Conservation (phyloP, 1,140 invertebrate species). For the Trachymyrmex cornetzi region DNA sequence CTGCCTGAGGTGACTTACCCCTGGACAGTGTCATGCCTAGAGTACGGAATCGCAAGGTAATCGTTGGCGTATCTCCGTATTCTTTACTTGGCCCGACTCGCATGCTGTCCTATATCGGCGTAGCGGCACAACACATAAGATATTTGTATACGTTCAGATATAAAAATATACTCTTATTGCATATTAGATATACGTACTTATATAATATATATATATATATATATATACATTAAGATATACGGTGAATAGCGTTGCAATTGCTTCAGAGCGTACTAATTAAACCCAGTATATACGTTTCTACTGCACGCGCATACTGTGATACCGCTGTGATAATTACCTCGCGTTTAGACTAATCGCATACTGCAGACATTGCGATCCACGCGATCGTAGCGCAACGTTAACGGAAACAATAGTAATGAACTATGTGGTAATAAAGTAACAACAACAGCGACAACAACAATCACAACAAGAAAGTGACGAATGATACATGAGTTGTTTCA, state of each 20-base stretch:
- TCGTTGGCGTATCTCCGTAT: constrained; percentile 85
- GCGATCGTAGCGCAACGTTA: constrained; percentile 40
- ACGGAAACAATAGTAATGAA: constrained; percentile 40
- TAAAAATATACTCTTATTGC: constrained; percentile 42
- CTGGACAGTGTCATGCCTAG: constrained; percentile 86
- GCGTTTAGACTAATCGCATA: constrained; percentile 52
- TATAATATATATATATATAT: background rate
- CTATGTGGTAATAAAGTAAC: constrained; percentile 32
- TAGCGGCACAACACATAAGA: constrained; percentile 86
- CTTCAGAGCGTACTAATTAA: constrained; percentile 42
- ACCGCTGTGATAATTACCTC: constrained; percentile 54
- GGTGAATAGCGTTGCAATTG: constrained; percentile 35
- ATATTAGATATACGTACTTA: constrained; percentile 23
- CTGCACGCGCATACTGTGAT: constrained; percentile 46
- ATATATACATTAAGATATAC: constrained; percentile 15
- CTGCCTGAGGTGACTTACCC: constrained; percentile 86
- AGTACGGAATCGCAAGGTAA: constrained; percentile 86
- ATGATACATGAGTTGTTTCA: constrained; percentile 6
- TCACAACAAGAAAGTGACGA: constrained; percentile 53
- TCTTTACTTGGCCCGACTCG: constrained; percentile 87
- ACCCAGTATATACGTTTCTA: constrained; percentile 27
- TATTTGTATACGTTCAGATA: constrained; percentile 78
- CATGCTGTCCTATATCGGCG: constrained; percentile 86
- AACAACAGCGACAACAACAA: constrained; percentile 72
- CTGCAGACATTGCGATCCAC: constrained; percentile 46